Conservation (phyloP, 2,888 invertebrate genomes). For the Oxyteleia sp. region DNA sequence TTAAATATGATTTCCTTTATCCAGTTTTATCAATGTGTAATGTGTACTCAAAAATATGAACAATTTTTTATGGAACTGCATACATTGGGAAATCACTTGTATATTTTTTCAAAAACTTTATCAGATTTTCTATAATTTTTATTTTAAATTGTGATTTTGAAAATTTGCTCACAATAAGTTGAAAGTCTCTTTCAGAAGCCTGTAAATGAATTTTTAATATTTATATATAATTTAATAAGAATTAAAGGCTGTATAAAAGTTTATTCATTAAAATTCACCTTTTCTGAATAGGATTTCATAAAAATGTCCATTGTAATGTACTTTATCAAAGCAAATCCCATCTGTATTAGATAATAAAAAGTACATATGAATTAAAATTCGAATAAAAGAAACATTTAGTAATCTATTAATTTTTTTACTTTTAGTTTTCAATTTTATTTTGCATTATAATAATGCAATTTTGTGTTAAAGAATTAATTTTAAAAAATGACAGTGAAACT, state of each 20-base stretch:
- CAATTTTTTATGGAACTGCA: slow-evolving; percentile 73
- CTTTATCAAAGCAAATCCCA: slow-evolving; percentile 52
- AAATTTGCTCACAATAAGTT: slow-evolving; percentile 73
- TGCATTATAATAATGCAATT: too few relatives aligned
- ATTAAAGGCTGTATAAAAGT: too few relatives aligned
- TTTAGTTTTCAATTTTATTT: too few relatives aligned
- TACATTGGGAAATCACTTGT: slow-evolving; percentile 80
- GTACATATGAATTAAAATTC: too few relatives aligned
- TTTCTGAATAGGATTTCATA: slow-evolving; percentile 60
- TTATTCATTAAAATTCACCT: slow-evolving; percentile 77
- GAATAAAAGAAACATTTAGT: not conserved
- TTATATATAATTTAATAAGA: slow-evolving; percentile 11
- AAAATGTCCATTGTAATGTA: slow-evolving; percentile 46
- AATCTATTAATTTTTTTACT: slow-evolving; percentile 2
- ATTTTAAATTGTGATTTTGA: slow-evolving; percentile 77
- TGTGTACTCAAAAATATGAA: too few relatives aligned
- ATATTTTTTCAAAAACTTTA: slow-evolving; percentile 78
- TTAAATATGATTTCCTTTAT: slow-evolving; percentile 59
- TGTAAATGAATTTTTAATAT: slow-evolving; percentile 50
- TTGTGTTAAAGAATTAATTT: too few relatives aligned
- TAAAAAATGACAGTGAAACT: too few relatives aligned
- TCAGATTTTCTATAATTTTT: slow-evolving; percentile 76
- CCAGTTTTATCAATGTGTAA: too few relatives aligned
- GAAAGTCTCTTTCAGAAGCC: slow-evolving; percentile 76
- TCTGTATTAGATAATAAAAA: slow-evolving; percentile 22